phyloP scores from a whole-genome alignment of 2,888 invertebrate species.

The Escarpia spicata region DNA sequence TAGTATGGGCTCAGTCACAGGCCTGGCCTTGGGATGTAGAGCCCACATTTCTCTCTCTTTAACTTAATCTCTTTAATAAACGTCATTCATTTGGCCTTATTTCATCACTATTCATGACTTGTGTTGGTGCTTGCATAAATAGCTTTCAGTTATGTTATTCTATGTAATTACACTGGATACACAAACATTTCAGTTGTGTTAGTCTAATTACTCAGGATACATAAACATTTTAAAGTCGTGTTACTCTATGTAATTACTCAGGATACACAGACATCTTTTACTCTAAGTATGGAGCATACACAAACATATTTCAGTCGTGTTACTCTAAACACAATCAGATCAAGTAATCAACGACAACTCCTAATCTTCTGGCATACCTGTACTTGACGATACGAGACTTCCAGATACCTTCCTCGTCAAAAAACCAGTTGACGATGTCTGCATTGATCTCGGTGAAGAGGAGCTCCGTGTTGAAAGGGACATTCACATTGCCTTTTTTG shows the following conservation, averaged over 20 bases:
- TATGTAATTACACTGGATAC: neutral
- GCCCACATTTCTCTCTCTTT: no score
- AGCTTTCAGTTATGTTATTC: no score
- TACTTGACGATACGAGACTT: conserved; percentile 33
- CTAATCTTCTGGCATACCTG: conserved; percentile 26
- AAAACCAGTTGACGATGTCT: conserved; percentile 85
- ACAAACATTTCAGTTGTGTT: neutral
- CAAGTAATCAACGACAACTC: neutral
- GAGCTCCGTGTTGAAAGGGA: conserved; percentile 85
- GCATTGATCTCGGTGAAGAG: conserved; percentile 94
- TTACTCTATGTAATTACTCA: neutral
- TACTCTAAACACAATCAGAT: neutral
- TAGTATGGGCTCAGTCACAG: no score
- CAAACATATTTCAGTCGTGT: neutral
- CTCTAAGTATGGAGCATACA: neutral
- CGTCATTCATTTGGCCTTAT: no score
- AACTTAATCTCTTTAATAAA: no score
- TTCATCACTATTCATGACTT: no score
- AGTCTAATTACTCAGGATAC: no score
- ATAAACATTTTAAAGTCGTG: no score
- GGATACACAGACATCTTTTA: neutral
- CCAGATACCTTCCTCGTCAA: conserved; percentile 42
- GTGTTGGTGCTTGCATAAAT: no score
- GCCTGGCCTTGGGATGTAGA: no score
- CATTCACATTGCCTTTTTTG: conserved; percentile 77